A percentile compares a stretch with the other conserved stretches of the same genome.
phyloP scores from a whole-genome alignment of 2,888 invertebrate species.

The Cheiracanthium punctorium region DNA sequence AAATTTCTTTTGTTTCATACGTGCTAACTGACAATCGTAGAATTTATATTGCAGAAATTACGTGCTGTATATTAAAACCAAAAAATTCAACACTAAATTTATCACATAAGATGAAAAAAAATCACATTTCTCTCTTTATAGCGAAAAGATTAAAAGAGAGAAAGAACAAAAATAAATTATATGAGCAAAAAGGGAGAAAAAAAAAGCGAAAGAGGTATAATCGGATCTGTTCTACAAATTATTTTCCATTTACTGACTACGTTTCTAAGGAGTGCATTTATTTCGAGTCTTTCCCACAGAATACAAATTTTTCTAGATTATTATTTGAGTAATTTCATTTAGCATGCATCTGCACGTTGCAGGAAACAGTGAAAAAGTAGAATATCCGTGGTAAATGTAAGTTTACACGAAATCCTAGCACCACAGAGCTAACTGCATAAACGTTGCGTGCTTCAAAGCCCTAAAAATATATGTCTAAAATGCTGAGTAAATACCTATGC shows the following conservation, averaged over 20 bases:
- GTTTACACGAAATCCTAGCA: neutral
- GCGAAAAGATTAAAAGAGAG: no score
- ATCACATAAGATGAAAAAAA: no score
- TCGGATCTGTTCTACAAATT: no score
- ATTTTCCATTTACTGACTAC: neutral
- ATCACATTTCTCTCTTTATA: no score
- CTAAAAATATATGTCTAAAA: constrained; percentile 2
- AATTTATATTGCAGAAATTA: no score
- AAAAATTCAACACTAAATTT: no score
- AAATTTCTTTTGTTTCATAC: no score
- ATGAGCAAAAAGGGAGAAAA: no score
- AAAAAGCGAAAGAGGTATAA: no score
- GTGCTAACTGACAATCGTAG: no score
- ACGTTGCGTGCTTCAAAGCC: constrained; percentile 1
- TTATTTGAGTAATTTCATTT: neutral
- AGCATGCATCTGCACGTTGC: neutral
- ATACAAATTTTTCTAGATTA: neutral
- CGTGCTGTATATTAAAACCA: no score
- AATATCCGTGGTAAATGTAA: neutral
- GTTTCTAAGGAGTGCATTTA: neutral
- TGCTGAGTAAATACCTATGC: neutral
- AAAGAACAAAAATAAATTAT: no score
- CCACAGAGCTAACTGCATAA: neutral
- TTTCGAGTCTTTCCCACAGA: neutral
- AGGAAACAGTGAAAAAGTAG: neutral